phyloP scores from a whole-genome alignment of 2,888 invertebrate species.

The Cryptophagus acutangulus region DNA sequence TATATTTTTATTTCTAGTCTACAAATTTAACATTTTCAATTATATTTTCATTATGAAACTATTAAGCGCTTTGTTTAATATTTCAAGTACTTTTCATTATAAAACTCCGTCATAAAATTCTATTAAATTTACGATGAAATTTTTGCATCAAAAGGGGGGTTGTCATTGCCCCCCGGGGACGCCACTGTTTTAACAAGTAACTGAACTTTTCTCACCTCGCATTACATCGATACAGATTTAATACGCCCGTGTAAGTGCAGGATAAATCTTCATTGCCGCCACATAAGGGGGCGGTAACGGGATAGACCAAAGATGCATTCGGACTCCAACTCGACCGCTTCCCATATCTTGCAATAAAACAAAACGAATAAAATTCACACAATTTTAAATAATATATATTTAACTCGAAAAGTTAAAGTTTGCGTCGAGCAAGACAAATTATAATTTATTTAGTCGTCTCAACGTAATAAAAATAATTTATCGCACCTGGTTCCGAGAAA shows the following conservation, averaged over 20 bases:
- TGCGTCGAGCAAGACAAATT: too few species aligned
- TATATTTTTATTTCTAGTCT: too few species aligned
- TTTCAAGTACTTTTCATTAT: too few species aligned
- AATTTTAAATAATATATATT: too few species aligned
- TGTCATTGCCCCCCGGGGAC: background rate
- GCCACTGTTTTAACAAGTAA: background rate
- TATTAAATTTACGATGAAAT: too few species aligned
- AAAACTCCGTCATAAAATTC: too few species aligned
- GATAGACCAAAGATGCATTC: slow-evolving; percentile 27
- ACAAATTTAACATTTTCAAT: too few species aligned
- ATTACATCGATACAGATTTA: slow-evolving; percentile 52
- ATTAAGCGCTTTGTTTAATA: too few species aligned
- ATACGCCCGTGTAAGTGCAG: slow-evolving; percentile 51
- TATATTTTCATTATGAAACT: too few species aligned
- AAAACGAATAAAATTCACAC: background rate
- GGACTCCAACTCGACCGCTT: slow-evolving; percentile 39
- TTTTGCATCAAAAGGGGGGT: background rate
- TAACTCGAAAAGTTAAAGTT: too few species aligned
- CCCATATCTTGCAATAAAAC: slow-evolving; percentile 35
- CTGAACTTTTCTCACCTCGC: slow-evolving; percentile 43
- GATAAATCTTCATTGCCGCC: slow-evolving; percentile 36
- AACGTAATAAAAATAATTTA: too few species aligned
- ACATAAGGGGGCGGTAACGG: slow-evolving; percentile 23
- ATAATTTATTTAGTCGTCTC: too few species aligned
- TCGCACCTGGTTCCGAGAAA: slow-evolving; percentile 42